Base-by-base conservation (phyloP, 2,888 invertebrate species). In the Tipula lateralis region DNA sequence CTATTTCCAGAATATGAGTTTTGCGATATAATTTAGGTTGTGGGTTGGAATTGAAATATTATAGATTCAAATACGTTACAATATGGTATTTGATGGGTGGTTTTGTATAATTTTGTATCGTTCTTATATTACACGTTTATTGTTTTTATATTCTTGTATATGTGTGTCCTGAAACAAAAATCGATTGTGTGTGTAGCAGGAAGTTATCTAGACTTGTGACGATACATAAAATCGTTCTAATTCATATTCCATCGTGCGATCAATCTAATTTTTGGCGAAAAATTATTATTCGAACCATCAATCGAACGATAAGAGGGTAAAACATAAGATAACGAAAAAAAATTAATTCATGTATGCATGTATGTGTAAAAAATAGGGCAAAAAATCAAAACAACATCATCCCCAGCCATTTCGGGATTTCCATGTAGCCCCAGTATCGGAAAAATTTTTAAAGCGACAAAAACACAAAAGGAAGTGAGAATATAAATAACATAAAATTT, bases 1-100 rank as follows among this genome's bases (percentile, higher is more conserved):
- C 24, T 66, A 24, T 66, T 66, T 66, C 66, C 66, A 24, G 24
- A 66, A 66, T 66, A 66, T 66, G 66, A 24, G 9, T 19, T 66
- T 66, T 66, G n/a, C 7, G 66, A 24, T 24, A 24, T 66, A 19
- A 24, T 50, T 50, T 24, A 24, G 12, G 66, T 24, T 66, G 66
- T 66, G 66, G 66, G 66, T 24, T 9, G 66, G n/a, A 24, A 66
- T 66, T 66, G 66, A 66, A 66, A 66, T 66, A 66, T 66, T n/a
- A 66, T 66, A 66, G 66, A 66, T 66, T 66, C 66, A 66, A 66
- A 66, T 66, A 24, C 66, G 66, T 24, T 66, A 66, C 66, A 66
- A 66, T 66, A 50, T 16, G 16, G 44, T 50, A 16, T 50, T 50
- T 50, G 44, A 16, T 50, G 44, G 44, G 44, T 50, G 44, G 16